phyloP scores from a whole-genome alignment of 2,113 vertebrate genomes.

The Aegithalos caudatus region DNA sequence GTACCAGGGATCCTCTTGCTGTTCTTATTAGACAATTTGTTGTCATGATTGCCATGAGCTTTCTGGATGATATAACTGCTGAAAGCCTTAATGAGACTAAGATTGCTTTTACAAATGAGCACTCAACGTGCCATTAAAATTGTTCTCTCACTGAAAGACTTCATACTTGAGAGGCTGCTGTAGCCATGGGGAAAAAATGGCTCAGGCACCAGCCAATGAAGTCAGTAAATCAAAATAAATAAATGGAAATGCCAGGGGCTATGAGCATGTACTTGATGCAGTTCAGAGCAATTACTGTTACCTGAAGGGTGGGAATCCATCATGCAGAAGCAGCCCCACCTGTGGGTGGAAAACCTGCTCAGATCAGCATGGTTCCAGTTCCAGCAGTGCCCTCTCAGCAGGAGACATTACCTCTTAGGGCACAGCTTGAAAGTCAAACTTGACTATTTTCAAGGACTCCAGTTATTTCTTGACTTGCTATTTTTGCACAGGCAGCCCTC shows the following conservation, averaged over 20 bases:
- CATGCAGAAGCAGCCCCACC: constrained; percentile 7
- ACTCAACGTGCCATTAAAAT: constrained; percentile 69
- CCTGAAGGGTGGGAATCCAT: constrained; percentile 53
- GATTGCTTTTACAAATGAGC: constrained; percentile 66
- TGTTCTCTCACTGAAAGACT: constrained; percentile 46
- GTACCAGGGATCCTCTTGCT: neutral
- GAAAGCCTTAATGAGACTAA: constrained; percentile 59
- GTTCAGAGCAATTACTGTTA: constrained; percentile 68
- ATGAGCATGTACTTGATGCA: constrained; percentile 58
- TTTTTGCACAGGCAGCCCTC: neutral
- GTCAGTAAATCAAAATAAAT: constrained; percentile 75
- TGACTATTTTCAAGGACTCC: neutral
- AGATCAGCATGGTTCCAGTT: neutral
- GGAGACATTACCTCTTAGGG: neutral
- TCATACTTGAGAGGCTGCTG: constrained; percentile 50
- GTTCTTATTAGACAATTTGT: neutral
- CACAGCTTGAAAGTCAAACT: neutral
- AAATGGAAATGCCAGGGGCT: constrained; percentile 61
- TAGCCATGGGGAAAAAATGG: constrained; percentile 36
- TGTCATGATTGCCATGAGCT: constrained; percentile 6
- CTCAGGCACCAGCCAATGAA: constrained; percentile 19
- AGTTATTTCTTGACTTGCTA: neutral
- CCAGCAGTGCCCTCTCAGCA: neutral
- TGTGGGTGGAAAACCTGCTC: constrained; percentile 23
- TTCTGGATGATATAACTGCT: neutral